Conservation (phyloP, 2,888 invertebrate species). For the Stenurella melanura region DNA sequence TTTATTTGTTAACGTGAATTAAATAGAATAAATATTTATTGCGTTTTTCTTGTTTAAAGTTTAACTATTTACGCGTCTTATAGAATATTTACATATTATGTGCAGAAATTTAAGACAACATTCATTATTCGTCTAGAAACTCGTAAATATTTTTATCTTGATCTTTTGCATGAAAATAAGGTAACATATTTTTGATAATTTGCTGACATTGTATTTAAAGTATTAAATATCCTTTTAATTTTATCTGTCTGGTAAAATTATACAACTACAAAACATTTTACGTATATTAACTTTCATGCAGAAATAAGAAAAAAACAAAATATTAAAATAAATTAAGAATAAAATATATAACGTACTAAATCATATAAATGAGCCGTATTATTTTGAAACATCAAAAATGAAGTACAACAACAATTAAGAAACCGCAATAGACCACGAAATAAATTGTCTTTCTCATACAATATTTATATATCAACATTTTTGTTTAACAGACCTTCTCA, state of each 20-base stretch:
- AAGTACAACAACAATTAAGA: neutral
- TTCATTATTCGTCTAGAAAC: too few relatives aligned
- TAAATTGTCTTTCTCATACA: neutral
- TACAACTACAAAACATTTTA: neutral
- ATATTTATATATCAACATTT: too few relatives aligned
- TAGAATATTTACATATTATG: too few relatives aligned
- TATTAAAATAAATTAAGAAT: neutral
- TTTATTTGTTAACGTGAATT: too few relatives aligned
- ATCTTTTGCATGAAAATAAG: neutral
- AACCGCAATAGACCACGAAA: too few relatives aligned
- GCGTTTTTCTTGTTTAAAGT: too few relatives aligned
- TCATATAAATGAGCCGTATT: constrained; percentile 1
- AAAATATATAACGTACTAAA: neutral
- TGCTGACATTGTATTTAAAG: neutral
- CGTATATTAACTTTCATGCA: neutral
- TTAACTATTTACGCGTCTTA: too few relatives aligned
- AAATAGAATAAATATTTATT: too few relatives aligned
- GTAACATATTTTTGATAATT: neutral
- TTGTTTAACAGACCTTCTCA: too few relatives aligned
- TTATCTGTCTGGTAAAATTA: neutral
- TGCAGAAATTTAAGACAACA: too few relatives aligned
- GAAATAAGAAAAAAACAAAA: neutral
- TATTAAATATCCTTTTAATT: neutral
- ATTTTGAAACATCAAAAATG: neutral
- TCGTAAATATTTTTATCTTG: neutral